Evolutionary conservation across 2,888 invertebrate genomes (phyloP).

Genomic region (Noctua pronuba): DNA sequence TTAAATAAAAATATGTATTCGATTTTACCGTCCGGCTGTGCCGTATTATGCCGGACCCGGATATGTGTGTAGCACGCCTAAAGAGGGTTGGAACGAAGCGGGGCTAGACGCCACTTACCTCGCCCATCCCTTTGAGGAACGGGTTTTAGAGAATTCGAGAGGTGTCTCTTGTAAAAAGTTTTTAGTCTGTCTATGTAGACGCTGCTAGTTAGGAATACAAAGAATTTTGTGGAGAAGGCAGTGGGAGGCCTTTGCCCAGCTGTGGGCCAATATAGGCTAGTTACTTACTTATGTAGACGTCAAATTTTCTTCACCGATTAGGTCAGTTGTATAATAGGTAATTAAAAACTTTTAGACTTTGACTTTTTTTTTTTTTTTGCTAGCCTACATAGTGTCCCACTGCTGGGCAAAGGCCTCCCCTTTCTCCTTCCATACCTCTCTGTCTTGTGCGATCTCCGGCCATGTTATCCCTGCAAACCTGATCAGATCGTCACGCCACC

Average conservation of each 20-base stretch:
- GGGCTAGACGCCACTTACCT: conserved; percentile 42
- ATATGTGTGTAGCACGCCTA: not conserved
- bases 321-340: not conserved
- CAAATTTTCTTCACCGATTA: not conserved
- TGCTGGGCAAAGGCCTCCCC: too few species aligned
- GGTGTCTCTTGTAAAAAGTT: not conserved
- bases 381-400: too few species aligned
- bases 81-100: conserved; percentile 4
- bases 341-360: too few species aligned
- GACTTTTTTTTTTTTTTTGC: too few species aligned
- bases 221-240: not conserved
- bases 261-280: not conserved
- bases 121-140: conserved; percentile 36
- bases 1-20: not conserved
- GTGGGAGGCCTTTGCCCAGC: not conserved
- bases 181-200: not conserved
- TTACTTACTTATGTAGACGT: not conserved
- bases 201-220: not conserved
- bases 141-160: conserved; percentile 31
- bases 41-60: not conserved
- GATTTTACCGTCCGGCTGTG: not conserved
- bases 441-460: too few species aligned
- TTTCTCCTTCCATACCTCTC: too few species aligned
- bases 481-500: too few species aligned
- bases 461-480: too few species aligned